phyloP scores from a whole-genome alignment of 2,888 invertebrate species.

The Galeruca laticollis region DNA sequence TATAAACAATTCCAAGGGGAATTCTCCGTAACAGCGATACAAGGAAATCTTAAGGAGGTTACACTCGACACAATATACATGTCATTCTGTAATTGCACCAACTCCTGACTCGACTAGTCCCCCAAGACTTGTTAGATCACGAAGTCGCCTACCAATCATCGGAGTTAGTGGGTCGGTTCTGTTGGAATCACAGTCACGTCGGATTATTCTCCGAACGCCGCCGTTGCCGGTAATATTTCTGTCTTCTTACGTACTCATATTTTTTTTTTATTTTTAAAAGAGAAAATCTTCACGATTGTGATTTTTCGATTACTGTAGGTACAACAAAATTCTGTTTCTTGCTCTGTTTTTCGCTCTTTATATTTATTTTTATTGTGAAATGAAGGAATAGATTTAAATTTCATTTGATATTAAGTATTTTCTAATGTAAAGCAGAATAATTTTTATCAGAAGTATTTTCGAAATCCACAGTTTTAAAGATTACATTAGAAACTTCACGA shows the following conservation, averaged over 20 bases:
- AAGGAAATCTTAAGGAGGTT: conserved; percentile 49
- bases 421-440: no score
- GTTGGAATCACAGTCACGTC: conserved; percentile 32
- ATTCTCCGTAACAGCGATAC: conserved; percentile 40
- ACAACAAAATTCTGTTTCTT: neutral
- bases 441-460: no score
- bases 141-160: conserved; percentile 43
- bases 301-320: neutral
- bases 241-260: neutral
- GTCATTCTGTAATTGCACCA: conserved; percentile 53
- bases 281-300: neutral
- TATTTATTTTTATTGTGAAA: neutral
- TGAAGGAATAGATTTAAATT: neutral
- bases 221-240: neutral
- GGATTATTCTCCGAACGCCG: conserved; percentile 22
- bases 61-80: conserved; percentile 52
- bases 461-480: no score
- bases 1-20: conserved; percentile 47
- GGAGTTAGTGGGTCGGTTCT: conserved; percentile 15
- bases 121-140: conserved; percentile 50
- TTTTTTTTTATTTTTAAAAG: conserved; percentile 3
- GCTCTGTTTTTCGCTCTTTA: neutral
- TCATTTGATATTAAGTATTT: no score
- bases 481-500: no score
- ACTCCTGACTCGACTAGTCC: conserved; percentile 49